A percentile compares a stretch with the other conserved stretches of the same genome.
phyloP scores from a whole-genome alignment of 2,888 invertebrate species.

The Parnassius orleans region DNA sequence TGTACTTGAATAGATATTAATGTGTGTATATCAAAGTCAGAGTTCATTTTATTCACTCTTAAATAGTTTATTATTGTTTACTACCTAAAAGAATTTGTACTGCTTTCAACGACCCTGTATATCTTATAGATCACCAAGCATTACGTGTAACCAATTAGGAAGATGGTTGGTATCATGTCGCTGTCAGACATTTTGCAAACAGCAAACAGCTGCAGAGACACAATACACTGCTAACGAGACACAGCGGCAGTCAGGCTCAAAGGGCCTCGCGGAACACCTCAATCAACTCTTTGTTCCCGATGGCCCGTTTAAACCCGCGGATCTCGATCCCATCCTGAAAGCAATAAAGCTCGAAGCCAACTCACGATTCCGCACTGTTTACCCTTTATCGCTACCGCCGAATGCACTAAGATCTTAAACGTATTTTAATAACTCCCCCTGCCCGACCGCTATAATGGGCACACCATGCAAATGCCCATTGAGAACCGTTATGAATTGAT shows the following conservation, averaged over 20 bases:
- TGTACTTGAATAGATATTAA: not conserved
- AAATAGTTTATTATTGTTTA: no score
- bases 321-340: conserved; percentile 65
- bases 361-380: conserved; percentile 73
- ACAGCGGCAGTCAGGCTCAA: conserved; percentile 48
- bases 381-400: conserved; percentile 67
- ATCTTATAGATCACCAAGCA: conserved; percentile 16
- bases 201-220: conserved; percentile 36
- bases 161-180: conserved; percentile 31
- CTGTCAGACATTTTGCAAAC: conserved; percentile 5
- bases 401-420: conserved; percentile 71
- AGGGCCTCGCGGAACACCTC: conserved; percentile 56
- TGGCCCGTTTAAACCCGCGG: conserved; percentile 53
- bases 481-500: conserved; percentile 68
- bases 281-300: conserved; percentile 68
- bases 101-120: no score
- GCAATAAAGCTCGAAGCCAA: conserved; percentile 72
- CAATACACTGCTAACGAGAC: conserved; percentile 64
- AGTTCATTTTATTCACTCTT: no score
- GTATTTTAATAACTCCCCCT: conserved; percentile 76
- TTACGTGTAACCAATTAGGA: conserved; percentile 40
- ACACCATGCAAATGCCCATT: conserved; percentile 71
- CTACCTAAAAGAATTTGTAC: no score
- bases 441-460: conserved; percentile 65
- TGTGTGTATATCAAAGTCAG: not conserved